Conservation (phyloP, 2,888 invertebrate genomes). For the Graphium colonna region DNA sequence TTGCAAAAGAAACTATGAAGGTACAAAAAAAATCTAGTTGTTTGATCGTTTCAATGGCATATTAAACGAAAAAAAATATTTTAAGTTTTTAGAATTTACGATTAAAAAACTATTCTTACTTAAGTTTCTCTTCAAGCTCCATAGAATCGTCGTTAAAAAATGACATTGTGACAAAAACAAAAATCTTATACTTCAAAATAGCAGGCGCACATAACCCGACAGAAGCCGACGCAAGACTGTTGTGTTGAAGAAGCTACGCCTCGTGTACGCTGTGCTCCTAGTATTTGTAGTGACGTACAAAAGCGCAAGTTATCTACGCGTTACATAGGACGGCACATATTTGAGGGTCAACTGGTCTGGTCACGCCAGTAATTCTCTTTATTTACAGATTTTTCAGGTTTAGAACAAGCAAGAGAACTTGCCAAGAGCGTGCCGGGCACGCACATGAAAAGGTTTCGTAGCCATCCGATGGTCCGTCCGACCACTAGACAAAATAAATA, state of each 20-base stretch:
- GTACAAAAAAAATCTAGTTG: not conserved
- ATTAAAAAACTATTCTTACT: constrained; percentile 1
- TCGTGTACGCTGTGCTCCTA: too few species aligned
- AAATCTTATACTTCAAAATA: not conserved
- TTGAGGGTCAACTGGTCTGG: constrained; percentile 18
- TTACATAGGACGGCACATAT: constrained; percentile 14
- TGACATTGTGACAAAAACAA: not conserved
- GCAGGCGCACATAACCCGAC: constrained; percentile 3
- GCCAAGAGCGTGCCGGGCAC: too few species aligned
- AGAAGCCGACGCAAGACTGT: constrained; percentile 4
- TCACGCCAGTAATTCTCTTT: too few species aligned
- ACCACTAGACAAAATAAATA: too few species aligned
- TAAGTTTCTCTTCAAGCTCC: not conserved
- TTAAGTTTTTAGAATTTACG: too few species aligned
- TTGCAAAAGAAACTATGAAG: too few species aligned
- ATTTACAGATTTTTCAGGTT: too few species aligned
- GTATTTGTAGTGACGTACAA: constrained; percentile 6
- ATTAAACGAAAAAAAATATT: constrained; percentile 16
- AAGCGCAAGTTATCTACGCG: constrained; percentile 11
- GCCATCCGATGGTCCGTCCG: too few species aligned
- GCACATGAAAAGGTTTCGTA: too few species aligned
- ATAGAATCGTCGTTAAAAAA: not conserved
- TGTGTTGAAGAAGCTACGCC: not conserved
- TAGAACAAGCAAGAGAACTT: too few species aligned
- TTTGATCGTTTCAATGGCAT: constrained; percentile 2